These are phyloP conservation scores for Manis javanica DNA, from an alignment of 2,797 vertebrate genomes.

Conservation along the genomic window DNA sequence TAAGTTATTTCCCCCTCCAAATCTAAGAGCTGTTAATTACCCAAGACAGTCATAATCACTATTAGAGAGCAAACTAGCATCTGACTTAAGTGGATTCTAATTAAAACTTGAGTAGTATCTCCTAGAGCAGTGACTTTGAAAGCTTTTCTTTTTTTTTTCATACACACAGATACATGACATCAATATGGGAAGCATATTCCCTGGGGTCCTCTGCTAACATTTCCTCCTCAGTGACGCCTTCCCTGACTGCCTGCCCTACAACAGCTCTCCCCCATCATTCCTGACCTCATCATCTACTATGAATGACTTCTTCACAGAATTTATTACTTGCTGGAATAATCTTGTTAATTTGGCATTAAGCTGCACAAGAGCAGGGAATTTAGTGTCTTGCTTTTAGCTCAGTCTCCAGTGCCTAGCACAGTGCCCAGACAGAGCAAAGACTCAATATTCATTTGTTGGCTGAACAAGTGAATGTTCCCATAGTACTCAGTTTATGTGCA, in stretches of 20 bases:
- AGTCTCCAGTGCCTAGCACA: not conserved
- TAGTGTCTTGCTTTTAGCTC: not conserved
- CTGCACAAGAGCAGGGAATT: not conserved
- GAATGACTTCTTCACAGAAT: not conserved
- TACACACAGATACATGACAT: not conserved
- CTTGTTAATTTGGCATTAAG: not conserved
- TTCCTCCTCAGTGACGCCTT: not conserved
- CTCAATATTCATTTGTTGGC: not conserved
- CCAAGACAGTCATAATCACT: constrained; percentile 66
- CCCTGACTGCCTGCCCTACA: not conserved
- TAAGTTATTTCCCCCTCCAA: constrained; percentile 59
- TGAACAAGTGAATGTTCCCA: not conserved
- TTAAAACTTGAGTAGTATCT: constrained; percentile 71
- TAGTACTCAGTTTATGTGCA: not conserved
- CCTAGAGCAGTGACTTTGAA: constrained; percentile 67
- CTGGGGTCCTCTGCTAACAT: not conserved
- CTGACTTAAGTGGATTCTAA: constrained; percentile 68
- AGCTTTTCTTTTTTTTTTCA: not conserved
- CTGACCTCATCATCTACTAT: not conserved
- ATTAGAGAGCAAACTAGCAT: constrained; percentile 61
- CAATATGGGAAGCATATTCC: not conserved
- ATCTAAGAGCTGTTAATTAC: constrained; percentile 70
- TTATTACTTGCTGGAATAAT: not conserved
- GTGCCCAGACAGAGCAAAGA: not conserved
- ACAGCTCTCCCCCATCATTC: not conserved